Conservation (phyloP, 1,140 invertebrate species). For the Hycleus phaleratus region DNA sequence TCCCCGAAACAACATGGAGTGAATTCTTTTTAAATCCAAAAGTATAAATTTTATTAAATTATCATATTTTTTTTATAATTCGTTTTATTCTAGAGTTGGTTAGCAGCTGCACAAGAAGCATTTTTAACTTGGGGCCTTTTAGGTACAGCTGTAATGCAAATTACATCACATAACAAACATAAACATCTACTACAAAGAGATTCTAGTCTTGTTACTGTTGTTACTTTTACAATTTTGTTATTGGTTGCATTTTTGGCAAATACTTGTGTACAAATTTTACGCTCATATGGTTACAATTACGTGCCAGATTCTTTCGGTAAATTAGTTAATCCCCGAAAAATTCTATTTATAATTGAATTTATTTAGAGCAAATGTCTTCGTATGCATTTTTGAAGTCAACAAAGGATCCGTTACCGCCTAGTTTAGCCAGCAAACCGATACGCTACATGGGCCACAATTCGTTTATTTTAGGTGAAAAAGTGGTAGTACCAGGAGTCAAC, state of each 20-base stretch:
- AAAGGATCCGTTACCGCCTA: conserved; percentile 44
- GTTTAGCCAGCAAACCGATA: conserved; percentile 46
- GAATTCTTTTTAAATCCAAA: conserved; percentile 77
- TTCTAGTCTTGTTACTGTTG: conserved; percentile 66
- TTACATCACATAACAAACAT: conserved; percentile 65
- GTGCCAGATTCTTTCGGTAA: conserved; percentile 80
- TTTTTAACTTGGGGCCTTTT: conserved; percentile 85
- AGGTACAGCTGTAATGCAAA: conserved; percentile 77
- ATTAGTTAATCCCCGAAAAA: conserved; percentile 17
- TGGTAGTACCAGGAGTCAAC: conserved; percentile 49
- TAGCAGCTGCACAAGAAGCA: conserved; percentile 77
- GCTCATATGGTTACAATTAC: conserved; percentile 62
- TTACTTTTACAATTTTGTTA: conserved; percentile 68
- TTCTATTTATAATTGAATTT: conserved; percentile 18
- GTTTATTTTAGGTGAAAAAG: conserved; percentile 62
- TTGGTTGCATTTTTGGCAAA: conserved; percentile 71
- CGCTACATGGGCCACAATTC: conserved; percentile 62
- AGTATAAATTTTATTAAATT: conserved; percentile 38
- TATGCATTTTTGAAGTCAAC: conserved; percentile 60
- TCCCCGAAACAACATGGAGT: conserved; percentile 67
- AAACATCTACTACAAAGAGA: conserved; percentile 66
- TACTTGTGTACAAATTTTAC: conserved; percentile 68
- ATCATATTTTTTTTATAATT: conserved; percentile 1
- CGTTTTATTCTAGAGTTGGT: conserved; percentile 61
- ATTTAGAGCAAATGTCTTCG: conserved; percentile 62